These are phyloP conservation scores for Speoplatyrhinus poulsoni DNA, from an alignment of 2,113 vertebrate genomes.

Conservation along the genomic window DNA sequence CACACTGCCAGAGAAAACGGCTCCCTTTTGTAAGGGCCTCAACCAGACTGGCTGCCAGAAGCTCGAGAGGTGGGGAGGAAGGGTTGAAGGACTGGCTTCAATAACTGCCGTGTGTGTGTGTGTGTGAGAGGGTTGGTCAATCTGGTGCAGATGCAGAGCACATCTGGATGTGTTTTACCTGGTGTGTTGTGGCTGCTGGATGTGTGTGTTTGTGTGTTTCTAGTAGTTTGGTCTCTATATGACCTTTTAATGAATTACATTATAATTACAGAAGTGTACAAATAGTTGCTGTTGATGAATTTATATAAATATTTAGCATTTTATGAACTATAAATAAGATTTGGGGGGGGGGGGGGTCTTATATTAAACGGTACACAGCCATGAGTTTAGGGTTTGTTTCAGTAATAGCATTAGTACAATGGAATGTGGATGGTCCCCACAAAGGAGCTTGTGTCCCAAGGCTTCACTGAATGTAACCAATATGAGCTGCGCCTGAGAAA, in stretches of 20 bases:
- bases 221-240: slow-evolving; percentile 44
- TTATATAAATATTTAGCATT: too few species aligned
- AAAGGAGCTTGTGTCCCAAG: not conserved
- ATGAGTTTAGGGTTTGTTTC: too few species aligned
- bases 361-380: too few species aligned
- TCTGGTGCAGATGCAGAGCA: slow-evolving; percentile 54
- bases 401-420: not conserved
- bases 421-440: not conserved
- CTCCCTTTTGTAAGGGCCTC: slow-evolving; percentile 67
- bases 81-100: slow-evolving; percentile 48
- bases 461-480: not conserved
- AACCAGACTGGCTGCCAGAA: slow-evolving; percentile 62
- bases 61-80: slow-evolving; percentile 41
- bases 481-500: not conserved
- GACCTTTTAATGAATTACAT: too few species aligned
- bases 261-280: too few species aligned
- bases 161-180: slow-evolving; percentile 78
- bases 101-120: slow-evolving; percentile 34
- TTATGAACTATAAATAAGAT: too few species aligned
- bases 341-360: too few species aligned
- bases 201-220: slow-evolving; percentile 33
- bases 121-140: slow-evolving; percentile 56
- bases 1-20: slow-evolving; percentile 58
- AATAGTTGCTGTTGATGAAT: too few species aligned
- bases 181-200: slow-evolving; percentile 62